Conservation (phyloP, 2,113 vertebrate species). For the Actinemys pallida region DNA sequence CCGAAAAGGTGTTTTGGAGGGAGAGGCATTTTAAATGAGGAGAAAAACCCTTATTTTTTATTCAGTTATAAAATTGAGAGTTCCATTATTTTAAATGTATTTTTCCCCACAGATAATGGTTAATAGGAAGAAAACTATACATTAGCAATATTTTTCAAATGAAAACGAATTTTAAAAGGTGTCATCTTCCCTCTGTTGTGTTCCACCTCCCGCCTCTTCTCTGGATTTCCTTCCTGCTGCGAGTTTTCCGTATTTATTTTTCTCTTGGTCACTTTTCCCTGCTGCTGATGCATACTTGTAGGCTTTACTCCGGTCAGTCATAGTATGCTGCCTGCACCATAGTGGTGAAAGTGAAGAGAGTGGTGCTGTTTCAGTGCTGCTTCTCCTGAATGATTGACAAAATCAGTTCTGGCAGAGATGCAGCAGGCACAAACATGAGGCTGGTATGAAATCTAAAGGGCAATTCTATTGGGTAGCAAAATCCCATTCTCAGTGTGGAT, state of each 20-base stretch:
- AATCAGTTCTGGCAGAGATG: neutral
- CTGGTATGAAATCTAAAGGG: neutral
- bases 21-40: neutral
- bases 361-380: neutral
- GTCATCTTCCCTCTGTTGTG: neutral
- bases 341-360: neutral
- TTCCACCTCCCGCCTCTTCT: neutral
- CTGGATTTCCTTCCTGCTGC: neutral
- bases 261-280: neutral
- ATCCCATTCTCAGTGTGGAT: neutral
- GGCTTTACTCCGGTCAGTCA: conserved; percentile 16
- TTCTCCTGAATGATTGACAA: neutral
- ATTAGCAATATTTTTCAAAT: neutral
- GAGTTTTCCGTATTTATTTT: neutral
- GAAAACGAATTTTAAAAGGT: neutral
- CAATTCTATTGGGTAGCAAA: conserved; percentile 1
- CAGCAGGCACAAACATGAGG: neutral
- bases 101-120: conserved; percentile 23
- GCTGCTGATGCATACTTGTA: neutral
- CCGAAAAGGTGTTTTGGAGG: conserved; percentile 15
- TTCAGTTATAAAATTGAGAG: neutral
- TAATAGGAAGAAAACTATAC: neutral
- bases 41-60: neutral
- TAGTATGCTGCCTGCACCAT: neutral
- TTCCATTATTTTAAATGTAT: conserved; percentile 40